A percentile compares a stretch with the other conserved stretches of the same genome.
phyloP scores from a whole-genome alignment of 1,140 invertebrate species.

The Hyles euphorbiae region DNA sequence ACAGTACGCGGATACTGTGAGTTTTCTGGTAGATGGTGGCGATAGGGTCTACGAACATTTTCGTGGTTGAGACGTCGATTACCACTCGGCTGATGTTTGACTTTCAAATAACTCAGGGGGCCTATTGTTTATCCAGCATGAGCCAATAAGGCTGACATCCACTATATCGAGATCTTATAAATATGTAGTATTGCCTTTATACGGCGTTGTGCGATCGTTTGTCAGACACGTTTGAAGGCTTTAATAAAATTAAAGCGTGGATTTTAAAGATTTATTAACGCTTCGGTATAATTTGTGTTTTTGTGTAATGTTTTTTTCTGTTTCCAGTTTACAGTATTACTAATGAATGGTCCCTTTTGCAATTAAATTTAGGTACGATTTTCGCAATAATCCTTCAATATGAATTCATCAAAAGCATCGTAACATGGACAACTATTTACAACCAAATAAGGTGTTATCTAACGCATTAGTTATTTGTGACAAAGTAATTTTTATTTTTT shows the following conservation, averaged over 20 bases:
- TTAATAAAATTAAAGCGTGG: slow-evolving; percentile 20
- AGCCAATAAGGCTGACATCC: slow-evolving; percentile 40
- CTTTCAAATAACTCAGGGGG: slow-evolving; percentile 55
- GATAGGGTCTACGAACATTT: slow-evolving; percentile 47
- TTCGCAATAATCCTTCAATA: too few species aligned
- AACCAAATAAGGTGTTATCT: too few species aligned
- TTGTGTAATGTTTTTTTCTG: background rate
- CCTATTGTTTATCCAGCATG: slow-evolving; percentile 52
- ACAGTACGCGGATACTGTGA: slow-evolving; percentile 36
- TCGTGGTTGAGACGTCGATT: slow-evolving; percentile 65
- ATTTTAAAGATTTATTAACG: slow-evolving; percentile 8
- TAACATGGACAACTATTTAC: too few species aligned
- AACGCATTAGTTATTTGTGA: too few species aligned
- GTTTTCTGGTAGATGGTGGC: slow-evolving; percentile 39
- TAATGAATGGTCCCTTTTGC: too few species aligned
- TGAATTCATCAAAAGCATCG: slow-evolving; percentile 1
- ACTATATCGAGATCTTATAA: slow-evolving; percentile 52
- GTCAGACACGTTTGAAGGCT: slow-evolving; percentile 29
- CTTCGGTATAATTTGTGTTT: background rate
- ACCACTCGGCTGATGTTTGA: slow-evolving; percentile 50
- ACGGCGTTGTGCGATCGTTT: slow-evolving; percentile 41
- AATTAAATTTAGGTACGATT: too few species aligned
- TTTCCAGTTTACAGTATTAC: background rate
- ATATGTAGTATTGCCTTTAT: slow-evolving; percentile 55
- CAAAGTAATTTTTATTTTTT: too few species aligned